These are phyloP conservation scores for Cyclophora punctaria DNA, from an alignment of 2,888 invertebrate genomes.

Conservation along the genomic window DNA sequence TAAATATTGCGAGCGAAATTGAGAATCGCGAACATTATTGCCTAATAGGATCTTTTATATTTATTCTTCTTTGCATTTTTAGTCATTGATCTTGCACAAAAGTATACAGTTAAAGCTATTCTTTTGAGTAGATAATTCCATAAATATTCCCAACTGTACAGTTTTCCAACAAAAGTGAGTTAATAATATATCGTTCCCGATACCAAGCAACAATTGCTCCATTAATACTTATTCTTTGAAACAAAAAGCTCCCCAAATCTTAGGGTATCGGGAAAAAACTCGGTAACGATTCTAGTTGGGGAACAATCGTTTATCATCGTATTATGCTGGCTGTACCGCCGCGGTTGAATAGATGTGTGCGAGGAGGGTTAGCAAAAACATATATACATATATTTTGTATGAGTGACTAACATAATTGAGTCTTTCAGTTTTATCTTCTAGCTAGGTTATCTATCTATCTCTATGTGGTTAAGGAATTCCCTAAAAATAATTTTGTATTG, in stretches of 20 bases:
- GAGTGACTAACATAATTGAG: no score
- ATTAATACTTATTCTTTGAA: neutral
- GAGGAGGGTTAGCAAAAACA: conserved; percentile 26
- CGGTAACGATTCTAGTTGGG: conserved; percentile 57
- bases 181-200: neutral
- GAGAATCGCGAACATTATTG: conserved; percentile 34
- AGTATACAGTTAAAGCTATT: no score
- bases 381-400: no score
- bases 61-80: no score
- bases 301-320: conserved; percentile 63
- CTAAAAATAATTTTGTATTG: neutral
- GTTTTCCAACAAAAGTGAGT: no score
- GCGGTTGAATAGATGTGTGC: conserved; percentile 36
- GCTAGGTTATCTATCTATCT: no score
- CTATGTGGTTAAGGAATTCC: no score
- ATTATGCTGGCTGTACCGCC: conserved; percentile 28
- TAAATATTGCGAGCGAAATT: conserved; percentile 25
- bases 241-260: conserved; percentile 6
- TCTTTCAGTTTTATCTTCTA: no score
- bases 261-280: conserved; percentile 28
- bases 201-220: neutral
- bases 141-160: no score
- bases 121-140: no score
- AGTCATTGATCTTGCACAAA: no score
- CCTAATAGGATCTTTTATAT: no score